phyloP scores from a whole-genome alignment of 2,113 vertebrate genomes.

The Anolis sagrei region DNA sequence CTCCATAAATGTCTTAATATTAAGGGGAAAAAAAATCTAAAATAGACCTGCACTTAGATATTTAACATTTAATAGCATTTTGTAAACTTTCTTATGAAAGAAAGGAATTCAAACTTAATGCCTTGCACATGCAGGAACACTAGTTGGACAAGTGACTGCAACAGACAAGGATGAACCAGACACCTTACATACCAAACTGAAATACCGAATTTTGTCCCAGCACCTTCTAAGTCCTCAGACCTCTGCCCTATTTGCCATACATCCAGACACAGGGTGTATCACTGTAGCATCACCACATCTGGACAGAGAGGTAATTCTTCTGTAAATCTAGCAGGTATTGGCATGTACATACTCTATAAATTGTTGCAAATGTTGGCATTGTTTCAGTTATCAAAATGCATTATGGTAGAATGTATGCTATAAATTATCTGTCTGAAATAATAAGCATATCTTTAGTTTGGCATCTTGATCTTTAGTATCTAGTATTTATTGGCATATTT shows the following conservation, averaged over 20 bases:
- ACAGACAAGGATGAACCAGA: slow-evolving; percentile 80
- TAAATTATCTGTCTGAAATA: too few species aligned
- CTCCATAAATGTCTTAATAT: neutral
- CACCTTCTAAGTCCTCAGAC: slow-evolving; percentile 43
- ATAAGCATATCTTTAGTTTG: too few species aligned
- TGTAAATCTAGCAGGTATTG: slow-evolving; percentile 1
- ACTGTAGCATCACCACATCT: slow-evolving; percentile 68
- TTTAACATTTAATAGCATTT: neutral
- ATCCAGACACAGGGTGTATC: slow-evolving; percentile 80
- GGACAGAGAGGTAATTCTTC: slow-evolving; percentile 87
- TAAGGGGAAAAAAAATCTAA: neutral
- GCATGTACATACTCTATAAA: neutral
- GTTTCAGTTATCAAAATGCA: too few species aligned
- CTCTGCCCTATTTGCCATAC: slow-evolving; percentile 72
- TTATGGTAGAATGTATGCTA: too few species aligned
- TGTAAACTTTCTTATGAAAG: slow-evolving; percentile 9
- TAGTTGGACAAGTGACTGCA: slow-evolving; percentile 80
- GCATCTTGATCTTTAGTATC: too few species aligned
- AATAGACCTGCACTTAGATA: neutral
- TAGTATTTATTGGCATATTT: too few species aligned
- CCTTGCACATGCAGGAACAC: slow-evolving; percentile 74
- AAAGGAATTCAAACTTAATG: slow-evolving; percentile 24
- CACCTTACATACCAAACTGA: slow-evolving; percentile 77
- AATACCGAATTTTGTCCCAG: slow-evolving; percentile 77
- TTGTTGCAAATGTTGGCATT: neutral